Percentiles rank a stretch among this genome's conserved stretches.
These are phyloP conservation scores for Pterocles orientalis DNA, from an alignment of 2,113 vertebrate species.

Conservation along the genomic window DNA sequence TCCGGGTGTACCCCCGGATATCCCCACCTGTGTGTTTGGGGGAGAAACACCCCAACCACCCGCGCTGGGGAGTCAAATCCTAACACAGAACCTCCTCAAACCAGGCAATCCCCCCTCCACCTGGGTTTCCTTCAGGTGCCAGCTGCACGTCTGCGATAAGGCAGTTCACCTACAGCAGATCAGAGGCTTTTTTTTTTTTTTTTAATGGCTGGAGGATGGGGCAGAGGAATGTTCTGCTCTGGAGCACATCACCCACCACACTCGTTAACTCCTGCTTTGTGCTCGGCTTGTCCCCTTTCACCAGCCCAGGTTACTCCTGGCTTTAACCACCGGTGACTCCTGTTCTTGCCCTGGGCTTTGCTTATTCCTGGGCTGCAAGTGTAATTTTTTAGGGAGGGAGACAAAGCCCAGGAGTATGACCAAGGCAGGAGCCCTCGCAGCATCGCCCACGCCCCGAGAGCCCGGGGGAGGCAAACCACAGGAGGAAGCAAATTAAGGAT, in stretches of 20 bases:
- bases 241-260: not conserved
- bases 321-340: accelerated
- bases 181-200: accelerated
- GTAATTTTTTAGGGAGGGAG: not conserved
- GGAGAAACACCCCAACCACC: not conserved
- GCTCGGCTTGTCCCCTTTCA: not conserved
- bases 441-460: accelerated
- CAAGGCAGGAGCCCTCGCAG: not conserved
- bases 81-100: not conserved
- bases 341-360: not conserved
- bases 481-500: not conserved
- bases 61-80: not conserved
- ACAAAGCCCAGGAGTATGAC: not conserved
- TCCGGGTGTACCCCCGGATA: not conserved
- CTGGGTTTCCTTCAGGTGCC: not conserved
- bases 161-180: no score
- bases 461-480: not conserved
- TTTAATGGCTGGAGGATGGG: not conserved
- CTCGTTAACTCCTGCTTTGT: not conserved
- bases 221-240: not conserved
- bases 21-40: not conserved
- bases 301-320: not conserved
- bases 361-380: not conserved
- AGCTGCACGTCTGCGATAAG: not conserved
- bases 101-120: accelerated